Base-by-base conservation (phyloP, 2,888 invertebrate species). In the Cactoblastis cactorum region DNA sequence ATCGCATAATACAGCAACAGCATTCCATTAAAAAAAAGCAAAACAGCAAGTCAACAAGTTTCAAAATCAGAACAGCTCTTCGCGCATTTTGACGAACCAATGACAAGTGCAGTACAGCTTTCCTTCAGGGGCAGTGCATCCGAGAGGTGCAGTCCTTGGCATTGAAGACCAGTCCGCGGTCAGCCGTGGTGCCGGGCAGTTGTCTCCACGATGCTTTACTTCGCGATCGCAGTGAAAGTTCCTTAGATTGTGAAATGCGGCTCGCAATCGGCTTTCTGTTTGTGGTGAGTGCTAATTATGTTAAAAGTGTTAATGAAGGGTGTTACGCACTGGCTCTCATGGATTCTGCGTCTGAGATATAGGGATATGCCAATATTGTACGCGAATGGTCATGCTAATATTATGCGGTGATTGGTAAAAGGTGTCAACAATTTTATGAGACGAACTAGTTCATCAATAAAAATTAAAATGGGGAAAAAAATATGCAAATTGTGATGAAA, bases 251-350 rank as follows among this genome's bases (percentile, higher is more conserved):
- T 76, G 83, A 83, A 80, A 86, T 86, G 86, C 83, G 83, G 79
- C 74, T 81, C 74, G 82, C 83, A 76, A 80, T 86, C 80, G 83
- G 80, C 80, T 80, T 86, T 78, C 80, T 89, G 80, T 81, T 87
- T 85, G 84, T 87, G 89, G 89, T 89, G 89, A 89, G 89, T 89
- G 85, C 71, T 76, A 77, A 80, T 79, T 80, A 77, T 73, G 75
- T 71, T 74, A 72, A 72, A 81, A 80, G 80, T 82, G 83, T 67
- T 75, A 73, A 74, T 69, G 63, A 65, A 71, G 73, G 75, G 74
- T 76, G 78, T 69, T 73, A 69, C 69, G 72, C 65, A 35, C 65
- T 67, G 56, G 56, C 61, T 61, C 59, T 59, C 58, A 59, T 59
- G 63, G 65, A 65, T 62, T 62, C 56, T 35, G 45, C 17, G 8